Percentiles rank a stretch among this genome's conserved stretches.
phyloP scores from a whole-genome alignment of 2,113 vertebrate genomes.

The Parus major region DNA sequence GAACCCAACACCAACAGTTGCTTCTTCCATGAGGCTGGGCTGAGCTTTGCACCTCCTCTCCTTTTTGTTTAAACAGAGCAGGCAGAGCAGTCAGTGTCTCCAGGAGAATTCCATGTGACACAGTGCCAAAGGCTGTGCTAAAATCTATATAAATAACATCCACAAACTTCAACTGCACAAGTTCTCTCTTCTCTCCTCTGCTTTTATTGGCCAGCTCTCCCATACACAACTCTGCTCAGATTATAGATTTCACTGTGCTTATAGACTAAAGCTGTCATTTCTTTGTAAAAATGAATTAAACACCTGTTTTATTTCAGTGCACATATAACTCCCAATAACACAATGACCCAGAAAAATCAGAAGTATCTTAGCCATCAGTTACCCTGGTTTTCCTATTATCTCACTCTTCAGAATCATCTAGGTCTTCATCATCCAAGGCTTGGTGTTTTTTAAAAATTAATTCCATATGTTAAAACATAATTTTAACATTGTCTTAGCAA shows the following conservation, averaged over 20 bases:
- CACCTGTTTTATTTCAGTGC: background rate
- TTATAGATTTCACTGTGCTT: background rate
- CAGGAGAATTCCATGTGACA: background rate
- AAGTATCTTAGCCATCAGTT: background rate
- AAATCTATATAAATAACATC: background rate
- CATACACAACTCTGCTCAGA: background rate
- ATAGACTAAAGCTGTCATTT: slow-evolving; percentile 13
- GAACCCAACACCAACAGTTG: background rate
- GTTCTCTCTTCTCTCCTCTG: background rate
- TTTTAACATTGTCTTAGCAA: background rate
- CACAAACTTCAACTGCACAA: background rate
- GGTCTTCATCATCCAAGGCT: background rate
- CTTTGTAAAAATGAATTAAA: slow-evolving; percentile 27
- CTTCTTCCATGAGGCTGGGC: background rate
- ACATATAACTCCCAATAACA: background rate
- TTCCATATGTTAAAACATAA: background rate
- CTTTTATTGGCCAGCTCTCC: background rate
- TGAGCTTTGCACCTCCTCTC: background rate
- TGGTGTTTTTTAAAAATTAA: background rate
- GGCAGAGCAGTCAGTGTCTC: background rate
- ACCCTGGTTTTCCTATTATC: background rate
- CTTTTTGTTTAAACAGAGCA: background rate
- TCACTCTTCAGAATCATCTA: background rate
- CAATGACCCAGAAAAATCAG: background rate
- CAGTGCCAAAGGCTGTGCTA: background rate